These are phyloP conservation scores for Drosophila sproati DNA, from an alignment of 1,140 invertebrate species.

Conservation along the genomic window DNA sequence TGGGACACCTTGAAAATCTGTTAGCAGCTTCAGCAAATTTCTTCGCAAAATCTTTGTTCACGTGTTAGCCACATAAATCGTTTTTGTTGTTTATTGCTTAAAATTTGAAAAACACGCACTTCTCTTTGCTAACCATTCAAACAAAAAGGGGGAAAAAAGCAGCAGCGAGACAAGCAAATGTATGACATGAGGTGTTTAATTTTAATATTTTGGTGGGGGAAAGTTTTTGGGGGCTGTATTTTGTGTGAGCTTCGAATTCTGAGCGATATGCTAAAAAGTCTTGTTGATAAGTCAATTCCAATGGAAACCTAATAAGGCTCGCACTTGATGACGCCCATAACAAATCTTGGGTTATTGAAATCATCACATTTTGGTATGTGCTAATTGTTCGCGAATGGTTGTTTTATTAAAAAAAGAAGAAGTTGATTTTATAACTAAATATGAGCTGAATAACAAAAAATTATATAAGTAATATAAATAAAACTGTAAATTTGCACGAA, in stretches of 20 bases:
- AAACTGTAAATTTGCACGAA: not conserved
- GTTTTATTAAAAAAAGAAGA: constrained; percentile 4
- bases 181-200: constrained; percentile 16
- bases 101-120: constrained; percentile 58
- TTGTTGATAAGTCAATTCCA: constrained; percentile 77
- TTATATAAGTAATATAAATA: not conserved
- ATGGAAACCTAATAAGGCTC: constrained; percentile 64
- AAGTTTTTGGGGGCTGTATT: not conserved
- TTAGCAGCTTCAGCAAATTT: constrained; percentile 14
- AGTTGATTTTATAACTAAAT: constrained; percentile 8
- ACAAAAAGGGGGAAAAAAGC: not conserved
- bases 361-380: constrained; percentile 44
- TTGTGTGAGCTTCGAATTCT: constrained; percentile 62
- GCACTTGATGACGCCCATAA: constrained; percentile 45
- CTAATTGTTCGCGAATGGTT: constrained; percentile 52
- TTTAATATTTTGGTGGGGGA: constrained; percentile 30
- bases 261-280: constrained; percentile 62
- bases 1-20: constrained; percentile 1
- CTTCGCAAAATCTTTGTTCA: constrained; percentile 1
- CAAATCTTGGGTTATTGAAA: constrained; percentile 39
- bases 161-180: constrained; percentile 38
- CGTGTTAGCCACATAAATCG: constrained; percentile 18
- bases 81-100: constrained; percentile 35
- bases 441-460: not conserved
- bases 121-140: constrained; percentile 30